These are phyloP conservation scores for Fragum whitleyi DNA, from an alignment of 2,888 invertebrate genomes.

Conservation along the genomic window DNA sequence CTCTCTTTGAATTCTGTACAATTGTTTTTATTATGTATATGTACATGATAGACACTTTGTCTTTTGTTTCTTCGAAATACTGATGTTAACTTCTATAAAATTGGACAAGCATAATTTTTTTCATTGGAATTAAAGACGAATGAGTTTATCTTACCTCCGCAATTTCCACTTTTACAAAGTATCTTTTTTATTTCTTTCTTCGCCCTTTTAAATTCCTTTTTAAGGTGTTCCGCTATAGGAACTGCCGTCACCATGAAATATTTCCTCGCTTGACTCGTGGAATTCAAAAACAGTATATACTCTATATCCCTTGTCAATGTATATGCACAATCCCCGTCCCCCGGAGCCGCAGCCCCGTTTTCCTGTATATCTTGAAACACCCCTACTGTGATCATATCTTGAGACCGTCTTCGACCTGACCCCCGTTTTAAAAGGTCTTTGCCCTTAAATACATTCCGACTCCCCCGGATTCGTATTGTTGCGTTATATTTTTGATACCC, in stretches of 20 bases:
- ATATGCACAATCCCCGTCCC: constrained; percentile 38
- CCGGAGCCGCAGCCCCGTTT: constrained; percentile 20
- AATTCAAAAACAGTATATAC: constrained; percentile 57
- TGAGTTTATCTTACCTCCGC: constrained; percentile 6
- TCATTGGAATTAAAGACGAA: too few relatives aligned
- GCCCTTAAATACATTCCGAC: constrained; percentile 46
- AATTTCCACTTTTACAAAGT: constrained; percentile 26
- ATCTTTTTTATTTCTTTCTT: constrained; percentile 59
- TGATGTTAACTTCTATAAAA: too few relatives aligned
- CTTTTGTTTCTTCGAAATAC: too few relatives aligned
- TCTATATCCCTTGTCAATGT: constrained; percentile 32
- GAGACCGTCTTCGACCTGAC: not conserved
- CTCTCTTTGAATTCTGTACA: too few relatives aligned
- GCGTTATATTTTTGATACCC: constrained; percentile 43
- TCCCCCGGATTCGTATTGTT: constrained; percentile 44
- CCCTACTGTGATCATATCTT: constrained; percentile 40
- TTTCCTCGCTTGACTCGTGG: constrained; percentile 25
- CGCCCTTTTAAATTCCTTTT: constrained; percentile 50
- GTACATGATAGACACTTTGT: too few relatives aligned
- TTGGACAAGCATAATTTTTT: too few relatives aligned
- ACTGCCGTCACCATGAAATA: constrained; percentile 48
- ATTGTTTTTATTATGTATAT: too few relatives aligned
- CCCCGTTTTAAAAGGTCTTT: constrained; percentile 15
- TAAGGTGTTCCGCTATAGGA: constrained; percentile 43
- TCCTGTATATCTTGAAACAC: constrained; percentile 36